A percentile compares a stretch with the other conserved stretches of the same genome.
Conservation (phyloP, 2,113 vertebrate species). For the Jacana jacana region DNA sequence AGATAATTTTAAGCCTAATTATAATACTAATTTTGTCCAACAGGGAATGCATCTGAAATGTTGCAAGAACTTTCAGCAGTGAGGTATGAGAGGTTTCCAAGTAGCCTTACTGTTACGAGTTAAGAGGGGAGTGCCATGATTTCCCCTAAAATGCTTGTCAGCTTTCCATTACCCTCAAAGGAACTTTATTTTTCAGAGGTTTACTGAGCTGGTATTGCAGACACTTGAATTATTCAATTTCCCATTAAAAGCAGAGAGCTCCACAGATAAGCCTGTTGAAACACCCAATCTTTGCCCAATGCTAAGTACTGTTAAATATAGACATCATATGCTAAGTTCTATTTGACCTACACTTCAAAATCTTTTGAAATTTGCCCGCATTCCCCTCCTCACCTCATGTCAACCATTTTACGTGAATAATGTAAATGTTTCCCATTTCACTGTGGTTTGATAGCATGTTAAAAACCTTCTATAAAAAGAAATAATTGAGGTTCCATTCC, state of each 20-base stretch:
- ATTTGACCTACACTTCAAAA: neutral
- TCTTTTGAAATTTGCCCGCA: neutral
- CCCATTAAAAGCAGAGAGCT: neutral
- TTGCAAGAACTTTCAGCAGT: neutral
- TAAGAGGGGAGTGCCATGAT: neutral
- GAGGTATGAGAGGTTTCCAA: neutral
- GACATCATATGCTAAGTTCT: neutral
- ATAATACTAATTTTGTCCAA: neutral
- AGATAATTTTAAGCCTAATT: neutral
- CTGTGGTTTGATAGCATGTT: neutral
- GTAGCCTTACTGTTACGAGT: neutral
- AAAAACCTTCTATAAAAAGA: conserved; percentile 24
- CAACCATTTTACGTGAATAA: neutral
- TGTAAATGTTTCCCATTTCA: neutral
- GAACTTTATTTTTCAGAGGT: neutral
- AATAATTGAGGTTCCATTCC: conserved; percentile 16
- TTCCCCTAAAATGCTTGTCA: neutral
- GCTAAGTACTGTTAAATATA: neutral
- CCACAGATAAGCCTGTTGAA: neutral
- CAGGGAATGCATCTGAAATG: neutral
- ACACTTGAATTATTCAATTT: neutral
- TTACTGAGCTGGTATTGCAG: neutral
- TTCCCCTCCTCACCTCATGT: neutral
- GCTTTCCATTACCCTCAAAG: neutral
- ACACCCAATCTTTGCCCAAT: neutral